These are phyloP conservation scores for Plumapathes pennacea DNA, from an alignment of 92 coral and sea anemone species.

Conservation along the genomic window DNA sequence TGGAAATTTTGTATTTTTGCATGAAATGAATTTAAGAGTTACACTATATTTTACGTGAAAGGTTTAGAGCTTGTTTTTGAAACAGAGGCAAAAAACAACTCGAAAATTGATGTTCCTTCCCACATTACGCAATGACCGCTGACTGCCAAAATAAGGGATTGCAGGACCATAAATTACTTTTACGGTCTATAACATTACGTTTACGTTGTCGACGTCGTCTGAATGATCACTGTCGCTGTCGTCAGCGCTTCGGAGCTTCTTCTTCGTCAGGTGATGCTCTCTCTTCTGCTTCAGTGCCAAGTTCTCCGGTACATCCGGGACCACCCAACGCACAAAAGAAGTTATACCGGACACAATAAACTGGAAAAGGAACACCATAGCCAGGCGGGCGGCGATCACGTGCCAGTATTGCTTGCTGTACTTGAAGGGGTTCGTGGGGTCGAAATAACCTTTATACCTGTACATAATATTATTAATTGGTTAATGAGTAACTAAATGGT, in stretches of 20 bases:
- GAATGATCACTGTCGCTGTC: not conserved
- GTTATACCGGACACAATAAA: constrained; percentile 74
- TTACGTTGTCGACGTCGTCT: not conserved
- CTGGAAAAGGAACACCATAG: constrained; percentile 90
- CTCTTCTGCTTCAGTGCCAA: constrained; percentile 61
- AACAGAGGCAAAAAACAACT: too few relatives aligned
- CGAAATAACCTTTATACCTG: constrained; percentile 83
- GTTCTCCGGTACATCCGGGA: constrained; percentile 75
- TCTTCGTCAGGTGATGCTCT: constrained; percentile 50
- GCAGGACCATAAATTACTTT: too few relatives aligned
- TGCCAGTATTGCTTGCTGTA: constrained; percentile 88
- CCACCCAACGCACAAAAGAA: constrained; percentile 58
- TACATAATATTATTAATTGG: too few relatives aligned
- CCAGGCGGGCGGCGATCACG: constrained; percentile 91
- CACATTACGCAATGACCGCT: too few relatives aligned
- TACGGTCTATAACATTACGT: constrained; percentile 37
- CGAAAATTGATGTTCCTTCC: too few relatives aligned
- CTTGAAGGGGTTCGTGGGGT: constrained; percentile 39
- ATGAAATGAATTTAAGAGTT: too few relatives aligned
- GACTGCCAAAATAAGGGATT: too few relatives aligned
- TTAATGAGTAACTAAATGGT: too few relatives aligned
- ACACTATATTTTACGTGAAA: too few relatives aligned
- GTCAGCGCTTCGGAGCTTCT: constrained; percentile 5
- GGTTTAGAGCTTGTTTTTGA: too few relatives aligned
- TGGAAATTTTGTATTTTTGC: too few relatives aligned